Evolutionary conservation across 2,113 vertebrate species (phyloP), one percentile per base, ranked within the genome.

Genomic region (Seriola dumerili): DNA sequence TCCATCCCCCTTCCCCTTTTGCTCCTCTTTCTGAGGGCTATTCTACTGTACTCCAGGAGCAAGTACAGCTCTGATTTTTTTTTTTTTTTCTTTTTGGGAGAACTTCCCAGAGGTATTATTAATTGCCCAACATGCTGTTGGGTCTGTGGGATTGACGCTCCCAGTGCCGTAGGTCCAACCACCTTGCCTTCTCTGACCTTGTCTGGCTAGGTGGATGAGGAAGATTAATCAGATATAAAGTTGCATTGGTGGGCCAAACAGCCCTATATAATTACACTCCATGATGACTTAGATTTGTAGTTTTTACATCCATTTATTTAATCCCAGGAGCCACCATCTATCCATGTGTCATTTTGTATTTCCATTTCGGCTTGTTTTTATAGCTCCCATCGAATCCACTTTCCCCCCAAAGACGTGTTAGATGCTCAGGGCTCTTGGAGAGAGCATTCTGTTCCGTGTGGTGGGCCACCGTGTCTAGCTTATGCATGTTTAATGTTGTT

Each of bases 401-500:
- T 74, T 54, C 63, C 80, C 48, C 48, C 80, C 63, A 29, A 78
- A 85, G 78, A 82, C 19, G n/a, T 59, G 81, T 80, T 87, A 25
- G 87, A 78, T 81, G 76, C 79, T 85, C 58, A 34, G 54, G 78
- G 46, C 82, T 85, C 40, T 61, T 57, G 21, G 54, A 84, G 82
- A 76, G 80, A 79, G 78, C 80, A 64, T 89, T 85, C 36, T 70
- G 80, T 80, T 86, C 80, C 65, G 67, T 81, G 82, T 85, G 90
- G 81, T 78, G 84, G 84, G 65, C 89, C 74, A 69, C 71, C 6
- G 61, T 64, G 88, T 89, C 80, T 85, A 83, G 89, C 92, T 94
- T 94, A 93, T 94, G 91, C 92, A 92, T 94, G 94, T 94, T 94
- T 94, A 94, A 95, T 93, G 91, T 92, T 94, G 93, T 94, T 91